These are phyloP conservation scores for Pachypanchax playfairii DNA, from an alignment of 2,113 vertebrate species.

Conservation along the genomic window DNA sequence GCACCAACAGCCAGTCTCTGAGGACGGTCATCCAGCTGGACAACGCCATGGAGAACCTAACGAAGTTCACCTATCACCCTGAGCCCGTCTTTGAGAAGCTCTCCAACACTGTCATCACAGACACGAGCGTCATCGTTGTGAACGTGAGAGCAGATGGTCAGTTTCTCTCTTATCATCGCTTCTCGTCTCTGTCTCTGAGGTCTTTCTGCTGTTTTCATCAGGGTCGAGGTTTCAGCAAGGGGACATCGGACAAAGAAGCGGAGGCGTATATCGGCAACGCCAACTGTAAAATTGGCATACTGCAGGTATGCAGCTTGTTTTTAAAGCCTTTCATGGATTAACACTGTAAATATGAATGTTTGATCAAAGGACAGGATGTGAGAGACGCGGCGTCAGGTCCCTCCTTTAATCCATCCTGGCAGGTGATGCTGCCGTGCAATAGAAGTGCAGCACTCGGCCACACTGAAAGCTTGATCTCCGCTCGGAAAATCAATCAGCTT, in stretches of 20 bases:
- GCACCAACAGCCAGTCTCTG: too few species aligned
- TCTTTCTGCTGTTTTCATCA: constrained; percentile 43
- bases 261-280: constrained; percentile 90
- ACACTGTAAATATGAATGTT: not conserved
- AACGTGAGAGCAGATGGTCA: constrained; percentile 47
- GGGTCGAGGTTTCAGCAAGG: constrained; percentile 91
- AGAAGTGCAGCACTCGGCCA: constrained; percentile 8
- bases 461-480: not conserved
- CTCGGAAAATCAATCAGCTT: constrained; percentile 6
- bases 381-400: not conserved
- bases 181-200: not conserved
- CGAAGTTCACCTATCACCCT: constrained; percentile 84
- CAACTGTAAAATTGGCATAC: constrained; percentile 85
- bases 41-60: constrained; percentile 76
- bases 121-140: constrained; percentile 74
- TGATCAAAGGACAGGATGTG: constrained; percentile 5
- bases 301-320: constrained; percentile 69
- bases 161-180: not conserved
- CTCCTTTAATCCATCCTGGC: not conserved
- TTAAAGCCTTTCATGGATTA: constrained; percentile 18
- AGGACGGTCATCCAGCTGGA: constrained; percentile 85
- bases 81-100: constrained; percentile 84
- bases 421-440: not conserved
- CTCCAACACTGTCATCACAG: constrained; percentile 67
- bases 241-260: constrained; percentile 89